Base-by-base conservation (phyloP, 2,797 vertebrate species). In the Cryptoblepharus egeriae region DNA sequence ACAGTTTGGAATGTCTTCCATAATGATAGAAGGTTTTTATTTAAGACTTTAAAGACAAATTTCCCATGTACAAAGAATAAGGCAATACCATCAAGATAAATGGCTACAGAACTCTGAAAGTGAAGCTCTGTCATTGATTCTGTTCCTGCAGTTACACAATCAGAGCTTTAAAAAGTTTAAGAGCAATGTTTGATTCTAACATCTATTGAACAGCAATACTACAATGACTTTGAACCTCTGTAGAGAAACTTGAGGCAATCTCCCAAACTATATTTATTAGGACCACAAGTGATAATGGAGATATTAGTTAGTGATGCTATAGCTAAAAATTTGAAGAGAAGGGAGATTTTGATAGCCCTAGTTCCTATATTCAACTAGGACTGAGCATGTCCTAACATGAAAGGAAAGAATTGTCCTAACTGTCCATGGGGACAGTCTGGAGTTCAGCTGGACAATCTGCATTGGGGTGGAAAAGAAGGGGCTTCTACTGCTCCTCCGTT, bases 1-100 rank as follows among this genome's bases (percentile, higher is more conserved):
- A 49, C 70, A 79, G 61, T 49, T 45, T 79, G 76, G 76, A 84
- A 84, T 84, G 70, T 79, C 37, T 83, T 64, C 49, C 70, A 28
- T 79, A 61, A 67, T 52, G 49, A 52, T 67, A 45, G 73, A 74
- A 30, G 22, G 3, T 22, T 52, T 26, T 52, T 26, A 20, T 9
- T 26, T 16, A n/a, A 52, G 26, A 71, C 68, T 64, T 77, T 64
- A 83, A 83, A 64, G 52, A 61, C 75, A 73, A 28, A 42, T 39
- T 73, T 65, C 13, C 57, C 57, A 77, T 2, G 22, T 57, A 57
- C 4, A 63, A 64, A 77, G 37, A 83, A 73, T 35, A 63, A 49
- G 4, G 3, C 58, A 77, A 63, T 63, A 22, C 15, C 39, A 60
- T 67, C 52, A 77, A 52, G 65, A 75, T 61, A 45, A 78, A 78